phyloP scores from a whole-genome alignment of 2,797 vertebrate genomes.

The Avahi laniger region DNA sequence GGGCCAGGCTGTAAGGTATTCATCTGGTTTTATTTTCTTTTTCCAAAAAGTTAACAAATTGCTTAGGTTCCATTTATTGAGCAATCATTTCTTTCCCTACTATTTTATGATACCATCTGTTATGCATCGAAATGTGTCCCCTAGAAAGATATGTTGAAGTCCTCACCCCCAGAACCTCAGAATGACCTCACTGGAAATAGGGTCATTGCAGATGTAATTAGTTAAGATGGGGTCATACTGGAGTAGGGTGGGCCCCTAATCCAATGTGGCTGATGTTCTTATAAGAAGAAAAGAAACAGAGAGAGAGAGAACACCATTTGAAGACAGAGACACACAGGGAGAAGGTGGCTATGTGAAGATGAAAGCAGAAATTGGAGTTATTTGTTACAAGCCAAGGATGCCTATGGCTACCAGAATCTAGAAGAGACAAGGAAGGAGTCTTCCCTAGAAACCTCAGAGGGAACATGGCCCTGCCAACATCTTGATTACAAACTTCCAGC shows the following conservation, averaged over 20 bases:
- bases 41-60: background rate
- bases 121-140: background rate
- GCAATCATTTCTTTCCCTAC: background rate
- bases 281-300: background rate
- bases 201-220: background rate
- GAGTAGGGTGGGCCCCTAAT: background rate
- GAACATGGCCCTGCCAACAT: too few relatives aligned
- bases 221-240: background rate
- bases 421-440: background rate
- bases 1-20: background rate
- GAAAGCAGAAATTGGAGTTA: too few relatives aligned
- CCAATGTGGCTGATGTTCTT: background rate
- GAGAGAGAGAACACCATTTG: background rate
- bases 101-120: background rate
- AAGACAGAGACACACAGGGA: background rate
- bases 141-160: background rate
- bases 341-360: fast-evolving
- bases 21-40: background rate
- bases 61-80: background rate
- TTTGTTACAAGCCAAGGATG: too few relatives aligned
- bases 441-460: background rate
- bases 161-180: background rate
- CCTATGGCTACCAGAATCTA: background rate
- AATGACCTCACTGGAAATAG: background rate
- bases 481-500: background rate